These are phyloP conservation scores for Parauchenoglanis punctatus DNA, from an alignment of 2,797 vertebrate species.

Conservation along the genomic window DNA sequence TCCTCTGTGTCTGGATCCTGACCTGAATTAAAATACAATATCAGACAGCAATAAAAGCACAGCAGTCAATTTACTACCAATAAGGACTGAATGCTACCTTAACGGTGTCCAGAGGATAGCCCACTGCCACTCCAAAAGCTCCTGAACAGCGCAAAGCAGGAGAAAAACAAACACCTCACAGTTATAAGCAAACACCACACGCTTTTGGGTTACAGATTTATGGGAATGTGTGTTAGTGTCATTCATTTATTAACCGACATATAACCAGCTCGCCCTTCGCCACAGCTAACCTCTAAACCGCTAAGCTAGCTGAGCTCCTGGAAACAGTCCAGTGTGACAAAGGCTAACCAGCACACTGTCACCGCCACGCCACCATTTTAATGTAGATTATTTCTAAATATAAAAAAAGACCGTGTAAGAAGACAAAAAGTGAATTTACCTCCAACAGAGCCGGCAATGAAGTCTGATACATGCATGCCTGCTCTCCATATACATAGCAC, in stretches of 20 bases:
- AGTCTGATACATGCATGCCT: conserved; percentile 66
- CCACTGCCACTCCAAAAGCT: conserved; percentile 81
- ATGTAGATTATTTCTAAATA: neutral
- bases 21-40: conserved; percentile 69
- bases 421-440: conserved; percentile 51
- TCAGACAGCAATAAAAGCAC: neutral
- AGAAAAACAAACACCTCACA: neutral
- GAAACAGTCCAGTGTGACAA: neutral
- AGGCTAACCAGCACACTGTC: neutral
- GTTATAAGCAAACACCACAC: no score
- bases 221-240: no score
- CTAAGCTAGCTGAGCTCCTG: neutral
- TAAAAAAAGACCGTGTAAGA: neutral
- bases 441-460: conserved; percentile 70
- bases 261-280: neutral
- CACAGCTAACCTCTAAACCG: neutral
- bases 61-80: neutral
- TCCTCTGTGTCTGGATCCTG: conserved; percentile 81
- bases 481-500: neutral
- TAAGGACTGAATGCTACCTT: conserved; percentile 73
- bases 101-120: conserved; percentile 86
- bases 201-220: neutral
- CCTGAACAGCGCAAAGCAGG: conserved; percentile 70
- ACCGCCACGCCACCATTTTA: neutral
- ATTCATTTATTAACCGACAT: neutral